Base-by-base conservation (phyloP, 2,797 vertebrate species). In the Florisuga fusca region DNA sequence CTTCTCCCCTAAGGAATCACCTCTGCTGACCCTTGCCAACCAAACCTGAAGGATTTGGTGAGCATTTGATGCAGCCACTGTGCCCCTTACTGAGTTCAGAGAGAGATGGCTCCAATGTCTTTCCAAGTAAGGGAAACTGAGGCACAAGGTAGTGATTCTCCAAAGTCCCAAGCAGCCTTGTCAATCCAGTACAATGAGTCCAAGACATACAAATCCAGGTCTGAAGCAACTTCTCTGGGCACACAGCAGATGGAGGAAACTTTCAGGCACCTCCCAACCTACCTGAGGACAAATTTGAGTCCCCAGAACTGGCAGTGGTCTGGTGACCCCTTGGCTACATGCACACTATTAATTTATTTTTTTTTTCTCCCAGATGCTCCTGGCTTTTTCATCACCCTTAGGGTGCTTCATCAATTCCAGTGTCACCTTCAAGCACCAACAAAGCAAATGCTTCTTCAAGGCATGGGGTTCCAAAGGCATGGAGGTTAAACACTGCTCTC, bases 151-250 rank as follows among this genome's bases (percentile, higher is more conserved):
- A 17, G 26, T 1, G 12, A 15, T 4, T 46, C 25, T 9, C 36
- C n/a, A 48, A 34, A 51, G 16, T 1, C 9, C 53, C 27, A 36
- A 66, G 26, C 14, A 68, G 31, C 0, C 1, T 2, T 4, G 7
- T 23, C 50, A 50, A 15, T 1, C 4, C 6, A 17, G 1, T 25
- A 11, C 4, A 2, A 2, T 12, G 3, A 73, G 21, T 6, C 8
- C n/a, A 66, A 58, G 50, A 15, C 6, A 0, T 0, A n/a, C 3
- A 9, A 17, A 93, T 11, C 21, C 5, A 6, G 1, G 2, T 0
- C 27, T 59, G 20, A 61, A 36, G 16, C 12, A 58, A 25, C 25
- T 9, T 51, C 9, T 48, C 15, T 17, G 23, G 29, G 9, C 1
- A 31, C 6, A 7, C 5, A 12, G 7, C 34, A 76, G 33, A 43